Evolutionary conservation across 2,113 vertebrate species (phyloP), one percentile per base, ranked within the genome.

Genomic region (Paradisaea rubra): DNA sequence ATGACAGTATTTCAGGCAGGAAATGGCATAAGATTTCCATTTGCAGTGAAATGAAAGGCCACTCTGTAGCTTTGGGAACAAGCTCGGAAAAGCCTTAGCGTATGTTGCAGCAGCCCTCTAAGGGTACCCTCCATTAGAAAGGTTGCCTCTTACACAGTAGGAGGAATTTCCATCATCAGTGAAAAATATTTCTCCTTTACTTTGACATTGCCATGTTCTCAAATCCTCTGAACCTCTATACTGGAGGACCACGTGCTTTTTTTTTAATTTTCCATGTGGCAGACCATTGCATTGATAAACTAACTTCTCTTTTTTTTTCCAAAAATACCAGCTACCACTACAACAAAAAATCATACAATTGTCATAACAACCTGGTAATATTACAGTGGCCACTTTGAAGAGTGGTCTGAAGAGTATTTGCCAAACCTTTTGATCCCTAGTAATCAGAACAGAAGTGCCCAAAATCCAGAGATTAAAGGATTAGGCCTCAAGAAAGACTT

Each of bases 401-500:
- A 88, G 79, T 63, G 82, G 79, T 94, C 89, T 91, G 90, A 88
- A 85, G 83, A 92, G 68, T 71, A 93, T 97, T 90, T 92, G 77
- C 86, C 92, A 83, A 88, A 92, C 92, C 91, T 96, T 96, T 87
- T 95, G 93, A 95, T 96, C 85, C 76, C 72, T 86, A 96, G 90
- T 95, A 94, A 97, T 97, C 96, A 97, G 94, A 96, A 96, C 57
- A 96, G 92, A 97, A 97, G 96, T 96, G 94, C 96, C 93, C 96
- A 95, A 96, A 97, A 96, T 91, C 95, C 96, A 84, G 85, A 97
- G 97, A 96, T 97, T 97, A 97, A 96, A 96, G 92, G 95, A 96
- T 96, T 96, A 97, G 74, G 81, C 87, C 83, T 94, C 74, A 95
- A 96, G 96, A 95, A 96, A 95, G 94, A 96, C 91, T 97, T 89